Evolutionary conservation across 30 jellyfish, hydroid and myxozoan species (phyloP), one percentile per base, ranked within the genome.

Genomic region (Catostylus mosaicus): DNA sequence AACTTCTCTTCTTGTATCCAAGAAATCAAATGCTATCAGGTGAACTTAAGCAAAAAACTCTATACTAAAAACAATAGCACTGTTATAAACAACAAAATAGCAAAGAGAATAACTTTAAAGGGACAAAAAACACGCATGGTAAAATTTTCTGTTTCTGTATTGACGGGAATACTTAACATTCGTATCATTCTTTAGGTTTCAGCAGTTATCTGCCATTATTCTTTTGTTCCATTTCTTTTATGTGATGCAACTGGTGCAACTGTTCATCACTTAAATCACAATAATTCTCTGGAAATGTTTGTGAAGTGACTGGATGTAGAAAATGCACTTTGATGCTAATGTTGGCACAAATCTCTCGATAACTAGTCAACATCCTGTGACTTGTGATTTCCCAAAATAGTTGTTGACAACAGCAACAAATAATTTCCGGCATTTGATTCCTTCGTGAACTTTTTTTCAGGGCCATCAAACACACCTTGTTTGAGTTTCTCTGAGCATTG

Each of bases 221-320:
- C 43, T 31, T 57, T 33, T 31, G 59, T 76, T 67, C 87, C 61
- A 76, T 35, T 85, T 24, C 31, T 85, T 85, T 48, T 57, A 85
- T 85, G 60, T 76, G 77, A 46, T 78, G 90, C 30, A 60, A 78
- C 23, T 73, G 32, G 31, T 78, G 89, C 26, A 72, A 89, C 71
- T 64, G 88, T 40, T 78, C 90, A 46, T 78, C 90, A 61, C 90
- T 78, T 50, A 78, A 77, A 62, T 66, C 88, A 33, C 88, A 89
- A 40, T 29, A 54, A 33, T 78, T 78, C 71, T 78, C 83, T 27
- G 90, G 84, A 36, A 22, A n/a, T n/a, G n/a, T n/a, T n/a, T n/a
- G n/a, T n/a, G n/a, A n/a, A n/a, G n/a, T n/a, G n/a, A n/a, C n/a
- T n/a, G n/a, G n/a, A n/a, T n/a, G n/a, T n/a, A n/a, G n/a, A n/a